Base-by-base conservation (phyloP, 2,113 vertebrate genomes). In the Heterochromis multidens region DNA sequence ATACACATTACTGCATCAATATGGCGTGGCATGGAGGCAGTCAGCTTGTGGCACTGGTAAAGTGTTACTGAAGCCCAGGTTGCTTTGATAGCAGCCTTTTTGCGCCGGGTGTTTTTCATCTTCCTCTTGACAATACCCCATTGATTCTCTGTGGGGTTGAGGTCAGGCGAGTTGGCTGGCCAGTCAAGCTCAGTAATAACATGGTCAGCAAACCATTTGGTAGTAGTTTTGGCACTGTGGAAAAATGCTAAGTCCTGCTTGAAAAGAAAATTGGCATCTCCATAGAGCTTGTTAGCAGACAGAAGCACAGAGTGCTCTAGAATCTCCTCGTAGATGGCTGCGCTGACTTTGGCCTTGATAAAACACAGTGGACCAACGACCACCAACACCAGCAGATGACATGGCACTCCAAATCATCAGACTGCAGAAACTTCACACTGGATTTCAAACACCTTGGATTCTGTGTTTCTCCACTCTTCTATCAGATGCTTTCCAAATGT, bases 51-150 rank as follows among this genome's bases (percentile, higher is more conserved):
- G 49, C 17, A 72, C 23, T 72, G 25, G 9, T 7, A 16, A 72
- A 9, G 40, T 72, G 40, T 72, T 72, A 49, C 5, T 49, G 43
- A 72, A 72, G 43, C 10, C 17, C 43, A 21, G 67, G 43, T 49
- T 49, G 43, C 16, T 72, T 49, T 72, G 7, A 49, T 49, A 49
- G 9, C 23, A 49, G 65, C 46, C 25, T 29, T 72, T 29, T 49
- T 19, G 23, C 40, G 40, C 29, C 5, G 0, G 16, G 25, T 49
- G 16, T 29, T 72, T 72, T 16, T 49, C 40, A 72, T 49, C 1
- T 13, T 72, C 43, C 16, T 49, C 43, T 46, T 72, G 43, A 49
- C 0, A 72, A 12, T 72, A 72, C 5, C 0, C 43, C 16, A 0
- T 52, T 49, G 43, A 19, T 0, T 72, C 16, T 72, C 65, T 72